A percentile compares a stretch with the other conserved stretches of the same genome.
Conservation (phyloP, 2,113 vertebrate species). For the Pachypanchax playfairii region DNA sequence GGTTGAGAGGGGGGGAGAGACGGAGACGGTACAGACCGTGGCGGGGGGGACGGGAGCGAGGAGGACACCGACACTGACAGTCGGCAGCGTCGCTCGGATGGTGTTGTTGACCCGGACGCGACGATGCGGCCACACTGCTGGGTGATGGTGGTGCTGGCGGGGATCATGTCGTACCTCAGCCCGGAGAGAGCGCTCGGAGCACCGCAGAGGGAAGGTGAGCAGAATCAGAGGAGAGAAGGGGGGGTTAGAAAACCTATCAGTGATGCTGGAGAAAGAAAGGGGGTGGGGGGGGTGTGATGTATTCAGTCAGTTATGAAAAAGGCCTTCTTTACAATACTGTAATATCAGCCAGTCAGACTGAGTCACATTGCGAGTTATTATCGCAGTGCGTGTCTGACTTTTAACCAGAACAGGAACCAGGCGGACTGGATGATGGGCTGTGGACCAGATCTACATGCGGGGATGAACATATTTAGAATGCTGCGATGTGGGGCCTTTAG, state of each 20-base stretch:
- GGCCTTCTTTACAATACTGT: constrained; percentile 46
- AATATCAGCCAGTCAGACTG: constrained; percentile 30
- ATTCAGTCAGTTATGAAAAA: constrained; percentile 51
- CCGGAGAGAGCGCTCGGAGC: constrained; percentile 87
- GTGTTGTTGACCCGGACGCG: constrained; percentile 70
- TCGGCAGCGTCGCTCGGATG: constrained; percentile 78
- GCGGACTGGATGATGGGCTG: no score
- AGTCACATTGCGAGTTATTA: constrained; percentile 45
- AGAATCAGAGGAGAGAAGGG: constrained; percentile 25
- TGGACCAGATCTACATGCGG: constrained; percentile 55
- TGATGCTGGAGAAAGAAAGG: constrained; percentile 64
- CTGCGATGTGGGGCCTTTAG: constrained; percentile 39
- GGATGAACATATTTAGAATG: constrained; percentile 49
- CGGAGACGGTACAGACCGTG: constrained; percentile 65
- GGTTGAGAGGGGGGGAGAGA: constrained; percentile 2
- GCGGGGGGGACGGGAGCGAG: constrained; percentile 56
- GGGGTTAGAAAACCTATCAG: constrained; percentile 47
- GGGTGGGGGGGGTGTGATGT: constrained; percentile 21
- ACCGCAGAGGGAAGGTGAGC: constrained; percentile 90
- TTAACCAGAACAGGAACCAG: no score
- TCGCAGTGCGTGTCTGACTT: no score
- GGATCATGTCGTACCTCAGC: constrained; percentile 84
- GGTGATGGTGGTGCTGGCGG: constrained; percentile 83
- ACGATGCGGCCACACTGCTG: constrained; percentile 83
- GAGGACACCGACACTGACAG: constrained; percentile 61